A percentile compares a stretch with the other conserved stretches of the same genome.
Conservation (phyloP, 2,888 invertebrate species). For the Acrobasis suavella region DNA sequence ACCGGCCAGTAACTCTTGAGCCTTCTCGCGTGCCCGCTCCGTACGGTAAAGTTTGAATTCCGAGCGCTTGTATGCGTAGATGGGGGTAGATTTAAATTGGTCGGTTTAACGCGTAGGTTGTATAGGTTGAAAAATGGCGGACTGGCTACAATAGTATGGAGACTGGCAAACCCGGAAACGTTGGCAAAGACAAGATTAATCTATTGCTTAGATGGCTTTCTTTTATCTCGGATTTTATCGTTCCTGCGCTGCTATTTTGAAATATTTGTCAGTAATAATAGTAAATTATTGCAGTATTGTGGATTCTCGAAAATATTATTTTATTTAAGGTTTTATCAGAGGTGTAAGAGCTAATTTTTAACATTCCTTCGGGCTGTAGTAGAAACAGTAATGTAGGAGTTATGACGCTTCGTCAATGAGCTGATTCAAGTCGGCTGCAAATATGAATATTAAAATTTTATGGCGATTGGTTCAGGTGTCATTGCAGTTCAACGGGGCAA, state of each 20-base stretch:
- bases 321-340: background rate
- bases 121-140: conserved; percentile 78
- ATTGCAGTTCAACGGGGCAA: no score
- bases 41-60: conserved; percentile 23
- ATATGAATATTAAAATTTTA: background rate
- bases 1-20: conserved; percentile 51
- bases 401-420: background rate
- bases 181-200: conserved; percentile 74
- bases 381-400: background rate
- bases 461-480: background rate
- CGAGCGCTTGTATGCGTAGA: conserved; percentile 37
- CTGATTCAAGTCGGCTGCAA: background rate
- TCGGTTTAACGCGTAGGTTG: conserved; percentile 69
- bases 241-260: conserved; percentile 10
- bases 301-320: background rate
- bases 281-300: conserved; percentile 6
- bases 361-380: background rate
- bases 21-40: conserved; percentile 37
- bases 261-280: conserved; percentile 22
- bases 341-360: background rate
- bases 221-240: conserved; percentile 24
- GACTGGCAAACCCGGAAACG: conserved; percentile 76
- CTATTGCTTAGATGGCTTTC: conserved; percentile 53
- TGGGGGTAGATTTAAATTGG: conserved; percentile 53
- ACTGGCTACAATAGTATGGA: conserved; percentile 71